Percentiles rank a stretch among this genome's conserved stretches.
Evolutionary conservation across 2,797 vertebrate species (phyloP).

Genomic region (Ptychadena robeensis): DNA sequence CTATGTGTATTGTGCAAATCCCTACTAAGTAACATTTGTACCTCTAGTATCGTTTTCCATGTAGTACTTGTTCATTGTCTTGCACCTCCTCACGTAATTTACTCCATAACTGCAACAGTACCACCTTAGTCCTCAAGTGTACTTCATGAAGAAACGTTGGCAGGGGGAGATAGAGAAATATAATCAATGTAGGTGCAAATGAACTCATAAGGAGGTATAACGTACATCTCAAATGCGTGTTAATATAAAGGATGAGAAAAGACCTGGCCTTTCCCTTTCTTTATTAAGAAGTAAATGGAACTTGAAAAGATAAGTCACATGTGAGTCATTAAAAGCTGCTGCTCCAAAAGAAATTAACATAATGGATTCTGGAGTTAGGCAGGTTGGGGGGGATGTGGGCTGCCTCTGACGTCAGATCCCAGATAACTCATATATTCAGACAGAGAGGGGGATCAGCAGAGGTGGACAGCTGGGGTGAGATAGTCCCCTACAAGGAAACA

Average conservation of each 20-base stretch:
- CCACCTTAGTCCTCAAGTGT: neutral
- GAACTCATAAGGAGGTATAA: slow-evolving; percentile 9
- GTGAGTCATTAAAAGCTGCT: slow-evolving; percentile 65
- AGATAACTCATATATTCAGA: slow-evolving; percentile 68
- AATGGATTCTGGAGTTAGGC: slow-evolving; percentile 61
- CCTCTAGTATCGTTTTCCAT: neutral
- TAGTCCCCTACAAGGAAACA: neutral
- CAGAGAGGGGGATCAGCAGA: slow-evolving; percentile 10
- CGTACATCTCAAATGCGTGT: slow-evolving; percentile 31
- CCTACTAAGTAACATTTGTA: neutral
- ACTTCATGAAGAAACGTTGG: neutral
- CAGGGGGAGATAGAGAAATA: neutral
- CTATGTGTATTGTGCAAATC: neutral
- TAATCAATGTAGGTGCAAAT: slow-evolving; percentile 18
- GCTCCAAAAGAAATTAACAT: slow-evolving; percentile 59
- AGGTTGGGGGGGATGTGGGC: slow-evolving; percentile 56
- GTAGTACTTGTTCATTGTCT: neutral
- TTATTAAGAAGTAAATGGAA: slow-evolving; percentile 40
- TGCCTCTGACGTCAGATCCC: slow-evolving; percentile 68
- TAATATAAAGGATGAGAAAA: slow-evolving; percentile 46
- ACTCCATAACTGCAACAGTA: neutral
- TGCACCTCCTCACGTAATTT: neutral
- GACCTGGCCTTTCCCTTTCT: slow-evolving; percentile 12
- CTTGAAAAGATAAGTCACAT: slow-evolving; percentile 42
- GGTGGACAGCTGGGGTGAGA: slow-evolving; percentile 17